These are phyloP conservation scores for Tachycineta bicolor DNA, from an alignment of 2,113 vertebrate species.

Conservation along the genomic window DNA sequence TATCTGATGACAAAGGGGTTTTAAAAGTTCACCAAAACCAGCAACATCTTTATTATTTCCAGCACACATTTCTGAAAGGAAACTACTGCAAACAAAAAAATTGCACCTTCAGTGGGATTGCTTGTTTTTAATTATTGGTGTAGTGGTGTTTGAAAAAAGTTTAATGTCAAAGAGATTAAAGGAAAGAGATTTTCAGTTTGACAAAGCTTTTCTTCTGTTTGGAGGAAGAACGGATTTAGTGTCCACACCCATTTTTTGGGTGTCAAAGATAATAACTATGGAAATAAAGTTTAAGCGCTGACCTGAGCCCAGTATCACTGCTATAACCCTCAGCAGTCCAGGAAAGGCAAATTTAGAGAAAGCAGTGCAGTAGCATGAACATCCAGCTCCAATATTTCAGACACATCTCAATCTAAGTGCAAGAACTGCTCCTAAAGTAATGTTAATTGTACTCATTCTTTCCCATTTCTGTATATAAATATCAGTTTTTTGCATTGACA, in stretches of 20 bases:
- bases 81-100: background rate
- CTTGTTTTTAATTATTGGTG: background rate
- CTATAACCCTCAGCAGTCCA: background rate
- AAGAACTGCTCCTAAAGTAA: background rate
- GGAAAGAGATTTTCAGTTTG: background rate
- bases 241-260: background rate
- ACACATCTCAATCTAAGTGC: background rate
- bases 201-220: background rate
- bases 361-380: background rate
- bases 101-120: background rate
- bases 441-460: background rate
- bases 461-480: background rate
- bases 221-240: background rate
- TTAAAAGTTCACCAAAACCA: background rate
- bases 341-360: background rate
- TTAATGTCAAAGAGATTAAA: background rate
- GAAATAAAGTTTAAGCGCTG: background rate
- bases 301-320: background rate
- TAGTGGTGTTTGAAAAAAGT: background rate
- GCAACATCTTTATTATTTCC: background rate
- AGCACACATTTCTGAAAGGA: background rate
- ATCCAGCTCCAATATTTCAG: background rate
- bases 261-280: background rate
- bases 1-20: slow-evolving; percentile 14
- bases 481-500: rapidly evolving